Conservation (phyloP, 2,888 invertebrate species). For the Drosophila eohydei region DNA sequence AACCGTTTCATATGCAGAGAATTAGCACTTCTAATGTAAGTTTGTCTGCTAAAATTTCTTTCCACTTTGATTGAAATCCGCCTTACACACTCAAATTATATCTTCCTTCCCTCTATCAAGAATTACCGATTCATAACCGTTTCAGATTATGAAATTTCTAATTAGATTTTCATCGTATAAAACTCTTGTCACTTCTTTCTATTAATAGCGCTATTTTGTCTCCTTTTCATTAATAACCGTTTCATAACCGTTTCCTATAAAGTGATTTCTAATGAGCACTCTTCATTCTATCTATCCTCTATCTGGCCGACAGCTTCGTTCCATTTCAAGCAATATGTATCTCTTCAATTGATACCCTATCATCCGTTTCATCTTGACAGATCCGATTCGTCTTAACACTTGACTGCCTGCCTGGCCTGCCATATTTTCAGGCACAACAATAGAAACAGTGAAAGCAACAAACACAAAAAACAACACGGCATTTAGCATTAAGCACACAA, state of each 20-base stretch:
- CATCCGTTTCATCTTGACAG: slow-evolving; percentile 59
- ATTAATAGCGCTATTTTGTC: too few relatives aligned
- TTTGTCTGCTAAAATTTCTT: background rate
- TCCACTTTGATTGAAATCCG: background rate
- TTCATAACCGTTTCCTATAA: background rate
- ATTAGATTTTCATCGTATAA: background rate
- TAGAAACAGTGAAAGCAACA: slow-evolving; percentile 7
- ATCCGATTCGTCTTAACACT: slow-evolving; percentile 66
- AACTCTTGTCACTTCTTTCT: too few relatives aligned
- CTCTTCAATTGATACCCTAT: slow-evolving; percentile 50
- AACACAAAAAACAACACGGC: slow-evolving; percentile 53
- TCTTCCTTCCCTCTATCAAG: background rate
- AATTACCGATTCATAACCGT: slow-evolving; percentile 15
- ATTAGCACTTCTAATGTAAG: background rate
- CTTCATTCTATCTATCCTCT: background rate
- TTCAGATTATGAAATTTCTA: background rate
- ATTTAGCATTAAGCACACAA: slow-evolving; percentile 68
- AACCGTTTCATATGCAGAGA: background rate
- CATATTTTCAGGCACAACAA: slow-evolving; percentile 31
- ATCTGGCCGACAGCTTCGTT: background rate
- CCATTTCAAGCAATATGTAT: slow-evolving; percentile 5
- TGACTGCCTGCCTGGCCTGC: slow-evolving; percentile 56
- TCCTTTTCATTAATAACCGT: background rate
- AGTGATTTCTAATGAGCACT: background rate
- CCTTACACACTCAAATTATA: background rate